Conservation (phyloP, 2,113 vertebrate genomes). For the Alectura lathami region DNA sequence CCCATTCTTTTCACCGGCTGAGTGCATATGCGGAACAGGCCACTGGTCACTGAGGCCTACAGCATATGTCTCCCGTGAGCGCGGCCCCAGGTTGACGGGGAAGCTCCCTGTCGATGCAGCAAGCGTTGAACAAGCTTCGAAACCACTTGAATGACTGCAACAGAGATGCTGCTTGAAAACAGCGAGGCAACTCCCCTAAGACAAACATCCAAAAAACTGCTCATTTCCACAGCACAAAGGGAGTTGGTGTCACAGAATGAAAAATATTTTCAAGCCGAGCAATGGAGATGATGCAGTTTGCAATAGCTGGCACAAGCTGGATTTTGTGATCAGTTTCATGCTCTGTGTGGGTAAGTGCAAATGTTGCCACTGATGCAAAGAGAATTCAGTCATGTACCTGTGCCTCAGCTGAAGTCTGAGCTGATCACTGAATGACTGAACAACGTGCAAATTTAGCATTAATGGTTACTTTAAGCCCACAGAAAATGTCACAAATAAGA, state of each 20-base stretch:
- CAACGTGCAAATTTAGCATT: background rate
- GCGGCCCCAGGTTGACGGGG: background rate
- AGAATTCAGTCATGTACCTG: background rate
- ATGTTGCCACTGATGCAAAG: rapidly evolving
- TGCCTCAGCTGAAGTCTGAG: background rate
- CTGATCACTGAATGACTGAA: background rate
- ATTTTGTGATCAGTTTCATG: background rate
- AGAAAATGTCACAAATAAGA: background rate
- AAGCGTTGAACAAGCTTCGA: background rate
- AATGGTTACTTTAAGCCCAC: background rate
- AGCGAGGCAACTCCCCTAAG: background rate
- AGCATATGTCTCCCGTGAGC: background rate
- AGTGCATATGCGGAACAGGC: background rate
- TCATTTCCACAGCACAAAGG: background rate
- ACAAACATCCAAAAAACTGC: background rate
- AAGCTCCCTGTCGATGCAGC: background rate
- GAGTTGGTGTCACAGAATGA: background rate
- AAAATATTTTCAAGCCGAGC: background rate
- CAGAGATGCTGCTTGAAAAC: background rate
- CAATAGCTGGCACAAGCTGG: background rate
- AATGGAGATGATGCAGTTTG: background rate
- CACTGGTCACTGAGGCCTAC: background rate
- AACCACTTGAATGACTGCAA: background rate
- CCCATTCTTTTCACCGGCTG: background rate
- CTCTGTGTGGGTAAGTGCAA: background rate